Evolutionary conservation across 2,113 vertebrate species (phyloP), one percentile per base, ranked within the genome.

Genomic region (Guaruba guarouba): DNA sequence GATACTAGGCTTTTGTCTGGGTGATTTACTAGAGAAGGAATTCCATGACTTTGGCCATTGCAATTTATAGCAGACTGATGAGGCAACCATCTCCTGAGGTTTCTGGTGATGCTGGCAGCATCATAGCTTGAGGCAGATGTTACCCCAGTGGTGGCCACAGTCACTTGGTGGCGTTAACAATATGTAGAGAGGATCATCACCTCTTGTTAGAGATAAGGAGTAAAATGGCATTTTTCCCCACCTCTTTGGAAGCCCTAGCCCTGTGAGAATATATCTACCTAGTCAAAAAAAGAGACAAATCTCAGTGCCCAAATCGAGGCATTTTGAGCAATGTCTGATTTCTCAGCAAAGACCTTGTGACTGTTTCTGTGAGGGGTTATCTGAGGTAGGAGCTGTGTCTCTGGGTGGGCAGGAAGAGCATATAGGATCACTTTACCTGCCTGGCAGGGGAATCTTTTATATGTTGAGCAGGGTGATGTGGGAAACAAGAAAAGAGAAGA

Each of bases 101-200:
- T 88, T 33, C 52, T 67, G 85, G 37, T 75, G 88, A 1, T 39
- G 3, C 25, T 67, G 78, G 55, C 5, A 51, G 28, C 1, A 4
- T 16, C 81, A 24, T 0, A 54, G 61, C 31, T 51, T 44, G 59
- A 46, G 61, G 51, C 28, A 66, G 67, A 44, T 18, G 28, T 49
- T n/a, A 28, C 20, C 31, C 10, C 19, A 4, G 17, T 4, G 17
- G 19, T 13, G 46, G 44, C 41, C 54, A 10, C 57, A 54, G 17
- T 28, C n/a, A 51, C 25, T 13, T 0, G 0, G 0, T 0, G 4
- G 5, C 13, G 24, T 23, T 12, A 17, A 41, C 69, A 57, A 3
- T 13, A 1, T 2, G 1, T 8, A 27, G 70, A 23, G 28, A 73
- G 31, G 8, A 37, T 33, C 6, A 11, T 19, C 57, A 31, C 4